phyloP scores from a whole-genome alignment of 64 coral and sea anemone species.

The Platygyra sinensis region DNA sequence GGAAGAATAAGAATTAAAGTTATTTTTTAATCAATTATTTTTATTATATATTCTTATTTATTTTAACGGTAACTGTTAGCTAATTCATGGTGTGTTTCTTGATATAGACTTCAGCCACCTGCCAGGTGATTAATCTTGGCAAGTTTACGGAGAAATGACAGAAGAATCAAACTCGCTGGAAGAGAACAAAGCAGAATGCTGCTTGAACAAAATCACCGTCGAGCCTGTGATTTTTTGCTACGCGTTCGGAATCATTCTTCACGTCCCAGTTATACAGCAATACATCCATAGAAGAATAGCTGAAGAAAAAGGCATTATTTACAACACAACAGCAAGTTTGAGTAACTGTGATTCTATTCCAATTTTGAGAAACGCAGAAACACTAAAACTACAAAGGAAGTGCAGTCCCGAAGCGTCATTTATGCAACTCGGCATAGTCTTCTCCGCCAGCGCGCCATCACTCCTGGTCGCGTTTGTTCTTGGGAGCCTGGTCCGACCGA shows the following conservation, averaged over 20 bases:
- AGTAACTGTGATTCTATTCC: constrained; percentile 79
- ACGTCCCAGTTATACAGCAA: constrained; percentile 95
- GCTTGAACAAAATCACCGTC: constrained; percentile 69
- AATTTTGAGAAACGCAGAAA: constrained; percentile 19
- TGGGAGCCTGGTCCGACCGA: constrained; percentile 96
- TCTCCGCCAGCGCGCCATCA: constrained; percentile 87
- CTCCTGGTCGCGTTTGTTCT: constrained; percentile 84
- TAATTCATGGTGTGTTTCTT: not conserved
- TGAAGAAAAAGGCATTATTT: constrained; percentile 74
- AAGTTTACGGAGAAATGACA: not conserved
- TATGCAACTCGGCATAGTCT: constrained; percentile 78
- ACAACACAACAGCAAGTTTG: constrained; percentile 74
- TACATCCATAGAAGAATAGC: constrained; percentile 77
- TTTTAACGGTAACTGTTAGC: no score
- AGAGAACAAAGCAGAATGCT: not conserved
- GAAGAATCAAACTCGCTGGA: not conserved
- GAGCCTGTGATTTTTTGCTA: constrained; percentile 97
- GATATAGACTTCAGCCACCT: not conserved
- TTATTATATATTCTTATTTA: no score
- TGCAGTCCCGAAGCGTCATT: constrained; percentile 90
- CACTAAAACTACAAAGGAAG: constrained; percentile 71
- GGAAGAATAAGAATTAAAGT: no score
- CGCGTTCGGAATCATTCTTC: constrained; percentile 93
- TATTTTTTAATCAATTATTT: no score
- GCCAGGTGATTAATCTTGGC: not conserved